These are phyloP conservation scores for Marasmarcha lunaedactyla DNA, from an alignment of 2,888 invertebrate species.

Conservation along the genomic window DNA sequence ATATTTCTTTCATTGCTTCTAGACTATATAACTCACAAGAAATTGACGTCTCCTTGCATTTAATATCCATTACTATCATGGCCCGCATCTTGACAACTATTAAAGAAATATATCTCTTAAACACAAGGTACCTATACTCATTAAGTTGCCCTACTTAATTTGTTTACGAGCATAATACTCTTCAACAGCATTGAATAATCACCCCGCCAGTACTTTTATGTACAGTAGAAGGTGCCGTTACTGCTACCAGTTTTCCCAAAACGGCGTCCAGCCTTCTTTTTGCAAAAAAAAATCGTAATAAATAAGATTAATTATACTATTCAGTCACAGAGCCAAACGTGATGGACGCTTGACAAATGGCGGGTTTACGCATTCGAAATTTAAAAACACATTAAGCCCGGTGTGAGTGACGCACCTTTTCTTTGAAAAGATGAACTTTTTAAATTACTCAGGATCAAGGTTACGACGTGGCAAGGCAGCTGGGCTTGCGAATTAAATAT, in stretches of 20 bases:
- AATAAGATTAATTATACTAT: neutral
- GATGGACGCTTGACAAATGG: constrained; percentile 27
- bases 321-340: constrained; percentile 6
- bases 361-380: constrained; percentile 20
- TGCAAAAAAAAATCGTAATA: neutral
- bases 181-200: too few species aligned
- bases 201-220: too few species aligned
- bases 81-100: too few species aligned
- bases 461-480: constrained; percentile 11
- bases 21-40: too few species aligned
- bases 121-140: too few species aligned
- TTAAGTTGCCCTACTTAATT: too few species aligned
- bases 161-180: too few species aligned
- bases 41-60: too few species aligned
- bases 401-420: constrained; percentile 27
- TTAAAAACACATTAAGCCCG: constrained; percentile 19
- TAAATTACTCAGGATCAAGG: constrained; percentile 2
- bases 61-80: too few species aligned
- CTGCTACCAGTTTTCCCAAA: neutral
- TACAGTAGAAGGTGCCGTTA: too few species aligned
- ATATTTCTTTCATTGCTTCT: too few species aligned
- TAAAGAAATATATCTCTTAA: too few species aligned
- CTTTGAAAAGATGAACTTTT: constrained; percentile 9
- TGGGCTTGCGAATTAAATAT: constrained; percentile 13
- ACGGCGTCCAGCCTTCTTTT: neutral